phyloP scores from a whole-genome alignment of 2,113 vertebrate genomes.

The Turdus rufiventris region DNA sequence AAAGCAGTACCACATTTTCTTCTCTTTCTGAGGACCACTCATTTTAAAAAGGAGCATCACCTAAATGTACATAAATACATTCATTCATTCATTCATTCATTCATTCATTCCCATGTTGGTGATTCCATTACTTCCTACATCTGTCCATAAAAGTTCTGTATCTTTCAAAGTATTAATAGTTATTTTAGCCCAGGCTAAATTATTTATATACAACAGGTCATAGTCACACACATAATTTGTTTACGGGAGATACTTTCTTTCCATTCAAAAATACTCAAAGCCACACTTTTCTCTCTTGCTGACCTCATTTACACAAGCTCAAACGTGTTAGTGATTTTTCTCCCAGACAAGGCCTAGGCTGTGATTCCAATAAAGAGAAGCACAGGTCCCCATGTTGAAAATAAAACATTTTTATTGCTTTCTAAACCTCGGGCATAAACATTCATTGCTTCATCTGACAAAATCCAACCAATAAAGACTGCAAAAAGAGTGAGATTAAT shows the following conservation, averaged over 20 bases:
- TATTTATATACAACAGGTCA: not conserved
- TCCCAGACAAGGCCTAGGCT: slow-evolving; percentile 1
- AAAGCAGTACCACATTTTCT: not conserved
- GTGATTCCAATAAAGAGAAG: slow-evolving; percentile 51
- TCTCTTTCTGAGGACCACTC: not conserved
- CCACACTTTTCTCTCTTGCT: not conserved
- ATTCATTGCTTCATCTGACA: slow-evolving; percentile 29
- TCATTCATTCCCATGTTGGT: not conserved
- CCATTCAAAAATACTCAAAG: not conserved
- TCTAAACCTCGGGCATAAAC: slow-evolving; percentile 42
- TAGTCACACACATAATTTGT: not conserved
- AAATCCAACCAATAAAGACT: slow-evolving; percentile 17
- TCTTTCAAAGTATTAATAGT: not conserved
- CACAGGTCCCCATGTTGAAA: slow-evolving; percentile 10
- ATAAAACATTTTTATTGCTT: slow-evolving; percentile 58
- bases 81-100: not conserved
- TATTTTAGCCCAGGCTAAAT: not conserved
- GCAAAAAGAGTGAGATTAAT: slow-evolving; percentile 24
- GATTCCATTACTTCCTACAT: not conserved
- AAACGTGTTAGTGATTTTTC: not conserved
- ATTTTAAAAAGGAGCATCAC: not conserved
- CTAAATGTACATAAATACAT: not conserved
- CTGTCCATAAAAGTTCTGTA: not conserved
- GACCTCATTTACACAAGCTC: not conserved
- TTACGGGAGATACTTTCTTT: not conserved